Evolutionary conservation across 2,797 vertebrate genomes (phyloP).

Genomic region (Typhlichthys eigenmanni): DNA sequence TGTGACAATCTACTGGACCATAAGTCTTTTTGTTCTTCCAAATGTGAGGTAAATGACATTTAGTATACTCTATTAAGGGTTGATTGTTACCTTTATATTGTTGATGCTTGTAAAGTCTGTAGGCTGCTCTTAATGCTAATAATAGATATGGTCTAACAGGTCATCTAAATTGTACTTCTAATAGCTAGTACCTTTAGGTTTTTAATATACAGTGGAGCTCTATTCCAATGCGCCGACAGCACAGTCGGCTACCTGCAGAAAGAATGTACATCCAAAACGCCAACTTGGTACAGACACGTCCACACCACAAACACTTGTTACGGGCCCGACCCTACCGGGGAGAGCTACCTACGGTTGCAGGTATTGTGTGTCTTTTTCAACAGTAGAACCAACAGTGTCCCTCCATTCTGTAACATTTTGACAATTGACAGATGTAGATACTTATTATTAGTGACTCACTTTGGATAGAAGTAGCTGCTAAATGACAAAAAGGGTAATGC

Average conservation of each 20-base stretch:
- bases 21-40: conserved; percentile 4
- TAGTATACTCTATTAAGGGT: neutral
- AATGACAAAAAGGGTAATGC: too few species aligned
- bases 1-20: conserved; percentile 5
- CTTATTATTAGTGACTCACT: too few species aligned
- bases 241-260: conserved; percentile 10
- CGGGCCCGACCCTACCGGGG: conserved; percentile 57
- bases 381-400: neutral
- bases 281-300: conserved; percentile 19
- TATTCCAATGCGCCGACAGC: conserved; percentile 17
- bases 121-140: neutral
- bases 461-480: too few species aligned
- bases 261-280: conserved; percentile 56
- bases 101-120: neutral
- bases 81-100: neutral
- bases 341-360: conserved; percentile 70
- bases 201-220: conserved; percentile 18
- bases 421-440: too few species aligned
- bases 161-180: too few species aligned
- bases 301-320: conserved; percentile 41
- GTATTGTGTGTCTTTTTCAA: conserved; percentile 42
- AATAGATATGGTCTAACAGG: too few species aligned
- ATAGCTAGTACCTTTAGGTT: neutral
- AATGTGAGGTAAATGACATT: conserved; percentile 46
- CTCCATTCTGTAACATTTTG: neutral